phyloP scores from a whole-genome alignment of 1,140 invertebrate genomes.

The Drosophila parvula region DNA sequence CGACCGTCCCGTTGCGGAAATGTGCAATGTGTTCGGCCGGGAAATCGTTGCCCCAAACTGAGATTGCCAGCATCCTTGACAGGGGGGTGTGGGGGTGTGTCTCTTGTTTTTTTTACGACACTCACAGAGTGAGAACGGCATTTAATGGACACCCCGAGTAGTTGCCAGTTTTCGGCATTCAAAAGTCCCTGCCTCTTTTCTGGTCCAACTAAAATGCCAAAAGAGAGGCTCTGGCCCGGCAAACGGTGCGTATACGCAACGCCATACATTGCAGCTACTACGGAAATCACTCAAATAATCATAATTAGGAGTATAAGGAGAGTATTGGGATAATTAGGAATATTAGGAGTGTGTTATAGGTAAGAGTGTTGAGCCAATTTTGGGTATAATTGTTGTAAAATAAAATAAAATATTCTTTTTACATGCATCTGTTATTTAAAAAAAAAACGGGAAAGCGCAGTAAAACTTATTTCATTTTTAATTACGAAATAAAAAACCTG shows the following conservation, averaged over 20 bases:
- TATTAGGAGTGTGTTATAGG: background rate
- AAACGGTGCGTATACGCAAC: conserved; percentile 12
- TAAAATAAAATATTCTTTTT: background rate
- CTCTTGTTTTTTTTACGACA: background rate
- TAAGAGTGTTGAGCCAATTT: too few relatives aligned
- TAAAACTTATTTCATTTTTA: background rate
- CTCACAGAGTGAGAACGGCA: background rate
- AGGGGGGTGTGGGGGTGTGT: too few relatives aligned
- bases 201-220: conserved; percentile 4
- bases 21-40: background rate
- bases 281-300: background rate
- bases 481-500: too few relatives aligned
- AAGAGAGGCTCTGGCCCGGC: background rate
- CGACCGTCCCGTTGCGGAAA: background rate
- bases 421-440: too few relatives aligned
- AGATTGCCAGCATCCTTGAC: conserved; percentile 46
- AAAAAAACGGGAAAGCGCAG: too few relatives aligned
- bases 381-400: background rate
- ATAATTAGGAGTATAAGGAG: background rate
- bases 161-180: conserved; percentile 3
- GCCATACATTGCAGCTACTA: conserved; percentile 5
- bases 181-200: background rate
- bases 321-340: too few relatives aligned
- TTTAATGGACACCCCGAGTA: conserved; percentile 11
- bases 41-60: conserved; percentile 34